Conservation (phyloP, 2,113 vertebrate genomes). For the Lontra canadensis region DNA sequence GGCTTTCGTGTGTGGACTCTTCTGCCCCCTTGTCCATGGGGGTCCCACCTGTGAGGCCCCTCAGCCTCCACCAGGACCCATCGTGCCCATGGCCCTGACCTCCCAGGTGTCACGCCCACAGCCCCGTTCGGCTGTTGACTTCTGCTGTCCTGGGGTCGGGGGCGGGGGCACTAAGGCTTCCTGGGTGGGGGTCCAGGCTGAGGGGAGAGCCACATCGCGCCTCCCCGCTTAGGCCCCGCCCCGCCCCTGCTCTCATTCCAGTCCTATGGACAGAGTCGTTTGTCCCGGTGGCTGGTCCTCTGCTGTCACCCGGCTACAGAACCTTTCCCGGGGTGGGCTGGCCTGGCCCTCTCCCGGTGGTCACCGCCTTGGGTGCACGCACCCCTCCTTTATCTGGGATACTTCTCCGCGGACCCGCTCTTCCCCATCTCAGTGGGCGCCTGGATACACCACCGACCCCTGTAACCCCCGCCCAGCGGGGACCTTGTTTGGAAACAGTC, state of each 20-base stretch:
- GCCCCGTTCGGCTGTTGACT: neutral
- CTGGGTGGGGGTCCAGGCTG: neutral
- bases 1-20: neutral
- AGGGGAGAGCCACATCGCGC: neutral
- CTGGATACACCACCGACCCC: neutral
- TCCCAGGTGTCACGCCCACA: neutral
- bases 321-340: neutral
- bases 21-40: neutral
- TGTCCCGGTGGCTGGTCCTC: neutral
- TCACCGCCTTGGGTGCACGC: neutral
- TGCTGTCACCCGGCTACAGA: neutral
- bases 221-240: neutral
- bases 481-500: neutral
- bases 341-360: neutral
- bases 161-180: neutral
- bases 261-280: neutral
- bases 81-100: neutral
- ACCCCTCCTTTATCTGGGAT: neutral
- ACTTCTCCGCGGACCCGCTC: no score
- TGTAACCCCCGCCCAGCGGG: neutral
- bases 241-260: neutral
- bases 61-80: neutral
- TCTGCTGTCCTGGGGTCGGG: neutral
- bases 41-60: neutral
- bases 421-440: neutral